phyloP scores from a whole-genome alignment of 1,140 invertebrate species.

The fruit fly (Drosophila melanogaster) region Release_6_plus_ISO1_MT NT_037436.4:6877001-6877500 shows the following conservation, averaged over 20 bases:
- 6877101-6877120: slow-evolving; percentile 5
- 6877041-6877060: slow-evolving; percentile 79
- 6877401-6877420: neutral
- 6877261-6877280: slow-evolving; percentile 58
- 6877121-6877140: slow-evolving; percentile 74
- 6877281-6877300: slow-evolving; percentile 20
- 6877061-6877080: slow-evolving; percentile 77
- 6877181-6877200: slow-evolving; percentile 82
- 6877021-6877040: slow-evolving; percentile 76
- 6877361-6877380: slow-evolving; percentile 1
- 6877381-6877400: neutral
- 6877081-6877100: slow-evolving; percentile 9
- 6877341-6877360: neutral
- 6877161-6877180: slow-evolving; percentile 27
- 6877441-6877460: no score
- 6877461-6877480: no score
- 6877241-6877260: slow-evolving; percentile 50
- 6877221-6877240: slow-evolving; percentile 38
- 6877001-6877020: slow-evolving; percentile 83
- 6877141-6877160: slow-evolving; percentile 81
- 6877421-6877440: no score
- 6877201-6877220: slow-evolving; percentile 78
- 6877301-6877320: slow-evolving; percentile 18
- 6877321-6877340: neutral
- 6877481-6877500: no score